Evolutionary conservation across 2,113 vertebrate genomes (phyloP).

Genomic region (Neomonachus schauinslandi): DNA sequence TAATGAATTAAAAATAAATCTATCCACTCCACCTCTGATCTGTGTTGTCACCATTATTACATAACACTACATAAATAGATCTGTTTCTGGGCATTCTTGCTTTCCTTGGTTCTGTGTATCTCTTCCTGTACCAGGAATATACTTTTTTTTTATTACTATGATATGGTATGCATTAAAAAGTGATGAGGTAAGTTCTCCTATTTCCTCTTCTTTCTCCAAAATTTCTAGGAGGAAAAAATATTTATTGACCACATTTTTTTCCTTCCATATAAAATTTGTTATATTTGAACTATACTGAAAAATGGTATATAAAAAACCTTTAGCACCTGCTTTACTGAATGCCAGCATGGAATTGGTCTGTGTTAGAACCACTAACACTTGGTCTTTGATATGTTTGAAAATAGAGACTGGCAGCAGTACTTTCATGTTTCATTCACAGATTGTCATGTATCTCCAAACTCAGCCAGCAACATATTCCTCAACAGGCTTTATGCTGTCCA

Average conservation of each 20-base stretch:
- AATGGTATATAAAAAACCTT: not conserved
- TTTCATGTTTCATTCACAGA: not conserved
- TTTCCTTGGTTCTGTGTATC: not conserved
- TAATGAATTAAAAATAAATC: not conserved
- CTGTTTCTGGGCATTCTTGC: not conserved
- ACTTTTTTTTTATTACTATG: not conserved
- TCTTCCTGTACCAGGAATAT: not conserved
- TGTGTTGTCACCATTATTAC: not conserved
- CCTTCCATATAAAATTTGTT: not conserved
- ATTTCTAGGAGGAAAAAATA: not conserved
- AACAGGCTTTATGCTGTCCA: not conserved
- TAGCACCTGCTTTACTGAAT: not conserved
- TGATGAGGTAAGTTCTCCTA: not conserved
- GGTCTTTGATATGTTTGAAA: not conserved
- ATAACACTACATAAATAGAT: not conserved
- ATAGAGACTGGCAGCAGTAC: not conserved
- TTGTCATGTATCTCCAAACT: not conserved
- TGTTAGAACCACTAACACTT: not conserved
- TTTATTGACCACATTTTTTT: not conserved
- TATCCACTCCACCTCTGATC: not conserved
- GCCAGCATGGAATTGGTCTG: not conserved
- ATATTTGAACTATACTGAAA: not conserved
- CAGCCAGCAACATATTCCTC: not conserved
- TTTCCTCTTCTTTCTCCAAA: not conserved
- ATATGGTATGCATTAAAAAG: not conserved